These are phyloP conservation scores for Valencia hispanica DNA, from an alignment of 2,797 vertebrate species.

Conservation along the genomic window DNA sequence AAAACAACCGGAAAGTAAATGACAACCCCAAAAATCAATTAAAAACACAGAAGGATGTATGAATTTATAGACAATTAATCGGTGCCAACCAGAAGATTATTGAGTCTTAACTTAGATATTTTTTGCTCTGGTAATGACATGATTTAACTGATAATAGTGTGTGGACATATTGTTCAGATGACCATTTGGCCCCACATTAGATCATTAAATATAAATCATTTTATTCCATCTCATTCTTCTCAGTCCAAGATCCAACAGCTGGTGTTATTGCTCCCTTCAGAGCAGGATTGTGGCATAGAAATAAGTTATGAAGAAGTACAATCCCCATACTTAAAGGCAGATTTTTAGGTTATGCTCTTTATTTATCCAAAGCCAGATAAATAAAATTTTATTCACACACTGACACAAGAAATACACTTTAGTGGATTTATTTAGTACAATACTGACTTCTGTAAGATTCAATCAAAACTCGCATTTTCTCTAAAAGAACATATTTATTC, in stretches of 20 bases:
- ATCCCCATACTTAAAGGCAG: background rate
- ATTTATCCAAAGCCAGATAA: background rate
- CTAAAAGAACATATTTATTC: background rate
- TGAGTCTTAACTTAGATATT: too few species aligned
- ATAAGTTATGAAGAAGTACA: background rate
- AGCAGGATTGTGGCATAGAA: too few species aligned
- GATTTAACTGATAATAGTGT: background rate
- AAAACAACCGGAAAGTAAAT: too few species aligned
- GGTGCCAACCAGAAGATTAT: background rate
- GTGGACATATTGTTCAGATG: background rate
- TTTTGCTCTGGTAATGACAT: background rate
- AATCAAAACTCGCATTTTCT: background rate
- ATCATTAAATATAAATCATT: too few species aligned
- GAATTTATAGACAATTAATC: slow-evolving; percentile 35
- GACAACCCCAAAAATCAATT: slow-evolving; percentile 12
- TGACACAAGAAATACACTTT: background rate
- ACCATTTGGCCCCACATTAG: too few species aligned
- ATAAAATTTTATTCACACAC: background rate
- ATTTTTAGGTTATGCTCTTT: background rate
- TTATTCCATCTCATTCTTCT: too few species aligned
- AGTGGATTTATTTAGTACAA: background rate
- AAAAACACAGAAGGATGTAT: slow-evolving; percentile 11
- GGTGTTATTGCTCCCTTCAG: too few species aligned
- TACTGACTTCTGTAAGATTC: background rate
- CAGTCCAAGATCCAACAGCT: too few species aligned